Conservation (phyloP, 1,140 invertebrate genomes). For the Triops longicaudatus region DNA sequence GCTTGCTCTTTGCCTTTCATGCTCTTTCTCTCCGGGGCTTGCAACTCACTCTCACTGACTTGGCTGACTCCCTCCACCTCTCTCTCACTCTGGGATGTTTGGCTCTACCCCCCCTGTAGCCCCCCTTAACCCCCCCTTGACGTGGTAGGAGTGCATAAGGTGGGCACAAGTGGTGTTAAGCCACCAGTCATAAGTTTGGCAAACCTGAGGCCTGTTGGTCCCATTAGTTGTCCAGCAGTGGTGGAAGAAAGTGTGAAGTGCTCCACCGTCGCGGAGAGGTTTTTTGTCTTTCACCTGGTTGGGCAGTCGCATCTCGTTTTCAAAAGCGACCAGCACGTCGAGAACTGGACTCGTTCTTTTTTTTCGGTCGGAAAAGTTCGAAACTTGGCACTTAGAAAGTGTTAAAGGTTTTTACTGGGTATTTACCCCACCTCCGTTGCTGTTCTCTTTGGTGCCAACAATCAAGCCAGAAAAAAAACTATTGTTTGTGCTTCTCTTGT, state of each 20-base stretch:
- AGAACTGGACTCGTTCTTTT: too few species aligned
- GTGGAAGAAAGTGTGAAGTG: conserved; percentile 1
- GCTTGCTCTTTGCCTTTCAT: not conserved
- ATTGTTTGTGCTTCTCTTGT: not conserved
- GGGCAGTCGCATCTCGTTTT: too few species aligned
- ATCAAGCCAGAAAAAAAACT: not conserved
- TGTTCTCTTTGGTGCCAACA: not conserved
- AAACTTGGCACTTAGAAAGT: not conserved
- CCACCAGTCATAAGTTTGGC: not conserved
- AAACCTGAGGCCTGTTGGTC: conserved; percentile 1
- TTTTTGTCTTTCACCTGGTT: not conserved
- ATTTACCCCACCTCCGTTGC: not conserved
- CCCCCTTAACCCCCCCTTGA: not conserved
- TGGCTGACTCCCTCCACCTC: not conserved
- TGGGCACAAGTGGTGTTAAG: not conserved
- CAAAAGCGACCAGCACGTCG: too few species aligned
- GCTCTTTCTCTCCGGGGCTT: not conserved
- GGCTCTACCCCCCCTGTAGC: not conserved
- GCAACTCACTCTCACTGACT: not conserved
- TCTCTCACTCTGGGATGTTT: not conserved
- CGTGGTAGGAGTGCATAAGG: not conserved
- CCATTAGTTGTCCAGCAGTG: not conserved
- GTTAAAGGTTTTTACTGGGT: not conserved
- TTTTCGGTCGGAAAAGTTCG: not conserved
- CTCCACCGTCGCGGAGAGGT: not conserved